Percentiles rank a stretch among this genome's conserved stretches.
Evolutionary conservation across 2,888 invertebrate species (phyloP).

Genomic region (Volucella inflata): DNA sequence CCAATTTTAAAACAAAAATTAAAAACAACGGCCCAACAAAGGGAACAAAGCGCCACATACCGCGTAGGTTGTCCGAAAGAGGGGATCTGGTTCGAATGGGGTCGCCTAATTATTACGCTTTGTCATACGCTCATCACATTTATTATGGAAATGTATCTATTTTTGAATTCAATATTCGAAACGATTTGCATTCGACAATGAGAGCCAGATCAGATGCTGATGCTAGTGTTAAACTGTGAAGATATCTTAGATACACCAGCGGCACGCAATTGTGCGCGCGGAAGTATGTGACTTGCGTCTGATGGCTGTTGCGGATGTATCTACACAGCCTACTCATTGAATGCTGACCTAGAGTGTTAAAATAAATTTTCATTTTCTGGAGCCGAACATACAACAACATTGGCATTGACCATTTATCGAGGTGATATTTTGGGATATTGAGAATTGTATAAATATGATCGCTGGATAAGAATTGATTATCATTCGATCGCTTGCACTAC

Average conservation of each 20-base stretch:
- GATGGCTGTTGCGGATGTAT: conserved; percentile 29
- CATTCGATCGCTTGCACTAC: conserved; percentile 67
- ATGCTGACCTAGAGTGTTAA: conserved; percentile 25
- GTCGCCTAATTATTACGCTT: conserved; percentile 26
- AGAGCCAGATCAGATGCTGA: neutral
- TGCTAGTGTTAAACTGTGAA: neutral
- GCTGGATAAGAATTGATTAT: conserved; percentile 55
- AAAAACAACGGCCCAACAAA: conserved; percentile 2
- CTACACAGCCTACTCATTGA: conserved; percentile 4
- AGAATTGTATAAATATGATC: conserved; percentile 72
- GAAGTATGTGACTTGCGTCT: conserved; percentile 27
- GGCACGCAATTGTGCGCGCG: conserved; percentile 23
- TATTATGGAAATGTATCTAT: conserved; percentile 27
- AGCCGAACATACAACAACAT: conserved; percentile 41
- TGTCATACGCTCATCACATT: conserved; percentile 29
- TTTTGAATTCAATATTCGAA: conserved; percentile 24
- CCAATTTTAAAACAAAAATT: neutral
- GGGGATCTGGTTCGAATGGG: neutral
- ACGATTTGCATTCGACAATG: conserved; percentile 50
- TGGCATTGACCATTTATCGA: conserved; percentile 64
- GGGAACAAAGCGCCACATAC: conserved; percentile 16
- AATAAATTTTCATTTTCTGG: conserved; percentile 25
- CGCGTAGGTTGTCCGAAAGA: neutral
- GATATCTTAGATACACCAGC: neutral
- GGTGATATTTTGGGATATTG: conserved; percentile 40